Percentiles rank a stretch among this genome's conserved stretches.
phyloP scores from a whole-genome alignment of 2,113 vertebrate species.

The Oryzias celebensis region DNA sequence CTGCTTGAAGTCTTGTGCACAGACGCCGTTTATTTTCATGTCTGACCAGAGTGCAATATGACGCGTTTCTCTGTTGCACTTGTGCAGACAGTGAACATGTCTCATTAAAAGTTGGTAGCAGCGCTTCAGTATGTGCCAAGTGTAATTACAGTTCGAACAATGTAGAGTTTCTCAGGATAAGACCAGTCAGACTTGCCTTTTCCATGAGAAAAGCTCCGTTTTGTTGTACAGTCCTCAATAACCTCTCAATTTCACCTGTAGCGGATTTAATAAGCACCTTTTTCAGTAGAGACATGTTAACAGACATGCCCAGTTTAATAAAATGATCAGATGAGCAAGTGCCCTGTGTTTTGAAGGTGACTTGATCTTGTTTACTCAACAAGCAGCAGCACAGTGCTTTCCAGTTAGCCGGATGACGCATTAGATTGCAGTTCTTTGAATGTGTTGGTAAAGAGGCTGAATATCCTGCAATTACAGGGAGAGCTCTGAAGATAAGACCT shows the following conservation, averaged over 20 bases:
- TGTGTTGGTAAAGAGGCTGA: slow-evolving; percentile 54
- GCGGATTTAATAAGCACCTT: not conserved
- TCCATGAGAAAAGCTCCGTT: slow-evolving; percentile 7
- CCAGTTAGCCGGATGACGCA: slow-evolving; percentile 60
- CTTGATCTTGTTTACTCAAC: slow-evolving; percentile 57
- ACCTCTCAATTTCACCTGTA: not conserved
- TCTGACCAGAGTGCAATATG: slow-evolving; percentile 37
- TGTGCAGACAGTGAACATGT: slow-evolving; percentile 34
- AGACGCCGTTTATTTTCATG: slow-evolving; percentile 25
- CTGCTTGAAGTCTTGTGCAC: not conserved
- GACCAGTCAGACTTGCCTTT: slow-evolving; percentile 10
- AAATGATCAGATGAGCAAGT: slow-evolving; percentile 20
- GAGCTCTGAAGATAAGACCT: slow-evolving; percentile 55
- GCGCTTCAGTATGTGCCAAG: slow-evolving; percentile 36
- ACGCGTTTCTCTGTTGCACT: slow-evolving; percentile 20
- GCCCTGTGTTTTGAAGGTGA: slow-evolving; percentile 37
- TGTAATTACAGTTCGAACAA: slow-evolving; percentile 53
- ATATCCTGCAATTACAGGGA: slow-evolving; percentile 67
- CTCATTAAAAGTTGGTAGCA: slow-evolving; percentile 52
- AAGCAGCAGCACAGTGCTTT: slow-evolving; percentile 45
- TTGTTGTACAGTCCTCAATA: slow-evolving; percentile 4
- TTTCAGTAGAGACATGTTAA: not conserved
- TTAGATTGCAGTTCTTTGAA: slow-evolving; percentile 35
- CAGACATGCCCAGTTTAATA: slow-evolving; percentile 1
- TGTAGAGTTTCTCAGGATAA: slow-evolving; percentile 36